Evolutionary conservation across 2,113 vertebrate species (phyloP), one percentile per base, ranked within the genome.

Genomic region (Pongo pygmaeus): DNA sequence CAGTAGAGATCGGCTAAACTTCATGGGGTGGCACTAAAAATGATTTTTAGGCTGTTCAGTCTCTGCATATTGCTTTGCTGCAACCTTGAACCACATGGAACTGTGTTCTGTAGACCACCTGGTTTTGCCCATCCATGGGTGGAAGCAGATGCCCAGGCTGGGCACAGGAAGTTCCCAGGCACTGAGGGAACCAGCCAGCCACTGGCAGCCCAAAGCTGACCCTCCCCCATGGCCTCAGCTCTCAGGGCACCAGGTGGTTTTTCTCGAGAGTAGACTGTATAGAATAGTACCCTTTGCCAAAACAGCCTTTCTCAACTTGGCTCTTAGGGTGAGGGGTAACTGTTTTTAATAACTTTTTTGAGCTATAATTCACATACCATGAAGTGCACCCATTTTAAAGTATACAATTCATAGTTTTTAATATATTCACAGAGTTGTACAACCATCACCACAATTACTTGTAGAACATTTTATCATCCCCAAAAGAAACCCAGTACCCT

Each of bases 151-250:
- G 43, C 27, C 57, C 64, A 57, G 13, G 12, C 84, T 90, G 32
- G 79, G 74, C 13, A 13, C 67, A 93, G 35, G 9, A 69, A 74
- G 40, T 52, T 57, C 40, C 1, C 7, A 30, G 38, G 35, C 72
- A 25, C 0, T 5, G 50, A 48, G 38, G 10, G 23, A 22, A 20
- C 35, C 61, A 55, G 12, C 52, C 38, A 70, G 30, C 70, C 16
- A 22, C 46, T 35, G 25, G 32, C 23, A 43, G 38, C 48, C 67
- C 17, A 0, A 4, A 57, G 9, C 10, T 32, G 20, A 77, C 30
- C 25, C 38, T 57, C 43, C 20, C 14, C 3, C 1, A 6, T 1
- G 1, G 8, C 67, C 67, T 59, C 22, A 1, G 2, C 50, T 14
- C 3, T 7, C 67, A 48, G 59, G 46, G 32, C 59, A 8, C 25